phyloP scores from a whole-genome alignment of 2,888 invertebrate genomes.

The Orthosia gracilis region DNA sequence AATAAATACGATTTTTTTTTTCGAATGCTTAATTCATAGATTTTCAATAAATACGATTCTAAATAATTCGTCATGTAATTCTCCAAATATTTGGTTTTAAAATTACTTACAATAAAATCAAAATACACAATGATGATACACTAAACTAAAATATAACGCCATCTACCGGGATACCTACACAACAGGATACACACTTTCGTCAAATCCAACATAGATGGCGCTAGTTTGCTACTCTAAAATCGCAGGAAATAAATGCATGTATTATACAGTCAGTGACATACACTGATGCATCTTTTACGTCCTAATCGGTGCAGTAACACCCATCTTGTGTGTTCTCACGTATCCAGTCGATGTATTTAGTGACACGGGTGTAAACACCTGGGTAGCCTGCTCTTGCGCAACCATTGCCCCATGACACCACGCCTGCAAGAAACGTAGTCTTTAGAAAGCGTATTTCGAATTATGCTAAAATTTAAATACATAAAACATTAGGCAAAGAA shows the following conservation, averaged over 20 bases:
- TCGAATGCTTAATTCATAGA: constrained; percentile 12
- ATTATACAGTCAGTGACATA: constrained; percentile 3
- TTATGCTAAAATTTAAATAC: constrained; percentile 27
- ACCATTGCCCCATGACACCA: constrained; percentile 97
- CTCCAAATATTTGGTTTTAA: constrained; percentile 60
- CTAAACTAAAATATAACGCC: constrained; percentile 31
- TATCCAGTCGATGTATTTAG: constrained; percentile 96
- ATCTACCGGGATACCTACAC: constrained; percentile 31
- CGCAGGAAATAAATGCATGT: constrained; percentile 62
- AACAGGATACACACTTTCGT: constrained; percentile 3
- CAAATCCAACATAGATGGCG: constrained; percentile 50
- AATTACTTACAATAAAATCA: constrained; percentile 41
- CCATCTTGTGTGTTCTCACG: constrained; percentile 94
- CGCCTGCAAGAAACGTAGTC: constrained; percentile 88
- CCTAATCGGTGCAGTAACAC: constrained; percentile 94
- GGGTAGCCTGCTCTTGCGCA: constrained; percentile 96
- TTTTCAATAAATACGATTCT: constrained; percentile 57
- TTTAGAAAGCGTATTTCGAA: constrained; percentile 39
- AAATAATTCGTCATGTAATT: constrained; percentile 40
- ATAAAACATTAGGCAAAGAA: constrained; percentile 25
- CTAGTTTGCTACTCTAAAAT: constrained; percentile 40
- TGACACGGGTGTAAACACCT: constrained; percentile 96
- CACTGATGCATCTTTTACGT: neutral
- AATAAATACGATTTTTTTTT: constrained; percentile 51
- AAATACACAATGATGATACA: constrained; percentile 9